Conservation (phyloP, 37 sponge, comb jelly and placozoan species). For the Dysidea cf. avara region DNA sequence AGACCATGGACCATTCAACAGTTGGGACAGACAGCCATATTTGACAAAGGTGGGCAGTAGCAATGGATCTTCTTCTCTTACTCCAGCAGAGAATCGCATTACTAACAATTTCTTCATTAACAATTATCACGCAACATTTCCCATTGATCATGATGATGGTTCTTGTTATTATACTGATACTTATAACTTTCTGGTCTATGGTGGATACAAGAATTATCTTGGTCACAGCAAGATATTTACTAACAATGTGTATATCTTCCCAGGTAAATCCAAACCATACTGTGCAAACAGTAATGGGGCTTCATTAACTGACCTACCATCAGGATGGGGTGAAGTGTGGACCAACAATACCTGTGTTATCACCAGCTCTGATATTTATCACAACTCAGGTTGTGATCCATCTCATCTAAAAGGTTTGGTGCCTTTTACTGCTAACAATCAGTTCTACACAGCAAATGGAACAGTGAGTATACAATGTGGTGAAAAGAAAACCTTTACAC, state of each 20-base stretch:
- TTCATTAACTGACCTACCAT: conserved; percentile 16
- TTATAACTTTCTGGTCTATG: conserved; percentile 55
- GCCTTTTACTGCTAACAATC: conserved; percentile 49
- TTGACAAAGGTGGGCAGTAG: conserved; percentile 4
- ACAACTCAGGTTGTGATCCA: conserved; percentile 24
- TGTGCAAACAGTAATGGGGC: conserved; percentile 57
- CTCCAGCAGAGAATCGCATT: conserved; percentile 21
- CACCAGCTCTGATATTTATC: conserved; percentile 42
- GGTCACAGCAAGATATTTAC: conserved; percentile 38
- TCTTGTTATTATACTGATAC: conserved; percentile 53
- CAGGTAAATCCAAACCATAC: conserved; percentile 27
- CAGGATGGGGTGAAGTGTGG: conserved; percentile 58
- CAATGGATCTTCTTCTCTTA: conserved; percentile 25
- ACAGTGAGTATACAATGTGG: conserved; percentile 42
- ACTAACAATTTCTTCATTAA: conserved; percentile 52
- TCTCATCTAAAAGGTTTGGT: conserved; percentile 27
- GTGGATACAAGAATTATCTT: conserved; percentile 54
- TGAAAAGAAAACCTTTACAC: background rate
- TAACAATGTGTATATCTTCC: conserved; percentile 47
- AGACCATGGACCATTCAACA: conserved; percentile 61
- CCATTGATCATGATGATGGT: conserved; percentile 68
- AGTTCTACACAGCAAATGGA: conserved; percentile 45
- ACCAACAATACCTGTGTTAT: conserved; percentile 59
- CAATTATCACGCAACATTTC: conserved; percentile 45
- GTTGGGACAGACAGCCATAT: conserved; percentile 59